A percentile compares a stretch with the other conserved stretches of the same genome.
Conservation (phyloP, 2,113 vertebrate species). For the Halichoerus grypus region DNA sequence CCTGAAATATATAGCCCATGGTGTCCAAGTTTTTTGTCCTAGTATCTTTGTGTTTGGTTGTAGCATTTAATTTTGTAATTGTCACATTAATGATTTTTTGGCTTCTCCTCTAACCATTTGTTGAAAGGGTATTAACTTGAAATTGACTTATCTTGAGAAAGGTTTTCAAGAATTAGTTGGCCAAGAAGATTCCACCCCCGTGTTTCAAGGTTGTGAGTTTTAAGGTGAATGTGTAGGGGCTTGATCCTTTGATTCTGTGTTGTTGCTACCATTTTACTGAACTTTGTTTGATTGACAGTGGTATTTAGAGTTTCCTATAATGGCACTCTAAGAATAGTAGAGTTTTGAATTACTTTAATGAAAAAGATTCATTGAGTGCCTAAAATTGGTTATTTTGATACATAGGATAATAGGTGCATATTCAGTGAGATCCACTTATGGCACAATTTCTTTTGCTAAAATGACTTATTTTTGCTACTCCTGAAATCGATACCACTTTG, state of each 20-base stretch:
- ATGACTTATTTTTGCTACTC: constrained; percentile 66
- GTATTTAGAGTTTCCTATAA: constrained; percentile 61
- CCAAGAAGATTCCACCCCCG: background rate
- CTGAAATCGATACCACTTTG: constrained; percentile 73
- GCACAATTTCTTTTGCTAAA: constrained; percentile 70
- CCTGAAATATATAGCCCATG: background rate
- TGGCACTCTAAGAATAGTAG: constrained; percentile 69
- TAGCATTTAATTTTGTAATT: constrained; percentile 35
- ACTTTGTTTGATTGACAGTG: constrained; percentile 58
- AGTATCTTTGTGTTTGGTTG: background rate
- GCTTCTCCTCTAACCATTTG: background rate
- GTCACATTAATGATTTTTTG: background rate
- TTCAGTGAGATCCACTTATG: constrained; percentile 66
- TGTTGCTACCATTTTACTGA: constrained; percentile 62
- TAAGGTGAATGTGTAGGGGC: background rate
- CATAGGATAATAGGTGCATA: constrained; percentile 9
- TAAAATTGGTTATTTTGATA: constrained; percentile 75
- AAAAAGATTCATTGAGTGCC: constrained; percentile 70
- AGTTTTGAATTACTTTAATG: constrained; percentile 73
- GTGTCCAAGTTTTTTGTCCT: background rate
- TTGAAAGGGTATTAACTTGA: constrained; percentile 21
- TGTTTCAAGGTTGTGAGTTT: constrained; percentile 35
- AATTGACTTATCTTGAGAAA: constrained; percentile 4
- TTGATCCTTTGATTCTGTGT: constrained; percentile 40
- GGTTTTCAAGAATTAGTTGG: background rate